Evolutionary conservation across 1,140 invertebrate genomes (phyloP).

Genomic region (Parasteatoda tepidariorum): DNA sequence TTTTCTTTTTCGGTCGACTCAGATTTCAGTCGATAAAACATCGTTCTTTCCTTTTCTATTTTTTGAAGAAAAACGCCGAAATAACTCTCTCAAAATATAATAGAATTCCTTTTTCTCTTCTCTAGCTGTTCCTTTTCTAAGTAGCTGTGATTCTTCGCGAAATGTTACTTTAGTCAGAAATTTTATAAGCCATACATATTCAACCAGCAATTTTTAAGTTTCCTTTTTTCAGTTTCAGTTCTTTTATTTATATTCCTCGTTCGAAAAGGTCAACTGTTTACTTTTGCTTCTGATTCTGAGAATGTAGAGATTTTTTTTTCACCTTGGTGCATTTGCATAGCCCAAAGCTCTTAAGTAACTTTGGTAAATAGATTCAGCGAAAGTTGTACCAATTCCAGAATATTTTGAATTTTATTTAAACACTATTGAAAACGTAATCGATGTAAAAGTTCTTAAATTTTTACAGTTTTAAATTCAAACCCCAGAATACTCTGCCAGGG

Average conservation of each 20-base stretch:
- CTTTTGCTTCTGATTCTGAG: too few relatives aligned
- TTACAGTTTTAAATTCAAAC: too few relatives aligned
- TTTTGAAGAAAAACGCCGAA: conserved; percentile 9
- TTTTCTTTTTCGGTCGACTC: conserved; percentile 12
- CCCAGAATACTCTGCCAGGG: too few relatives aligned
- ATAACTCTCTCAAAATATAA: conserved; percentile 17
- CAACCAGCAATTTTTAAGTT: not conserved
- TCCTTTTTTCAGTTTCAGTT: conserved; percentile 18
- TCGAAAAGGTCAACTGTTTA: too few relatives aligned
- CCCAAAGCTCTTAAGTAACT: too few relatives aligned
- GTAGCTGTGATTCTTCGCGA: not conserved
- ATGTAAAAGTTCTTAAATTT: too few relatives aligned
- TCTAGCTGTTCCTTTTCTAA: conserved; percentile 2
- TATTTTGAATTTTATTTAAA: too few relatives aligned
- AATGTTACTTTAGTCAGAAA: conserved; percentile 18
- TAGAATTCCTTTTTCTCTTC: conserved; percentile 18
- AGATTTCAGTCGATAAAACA: conserved; percentile 32
- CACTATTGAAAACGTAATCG: too few relatives aligned
- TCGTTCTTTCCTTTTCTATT: not conserved
- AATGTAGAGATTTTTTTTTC: not conserved
- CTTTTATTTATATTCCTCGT: too few relatives aligned
- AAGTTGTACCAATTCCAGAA: too few relatives aligned
- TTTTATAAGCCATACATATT: conserved; percentile 37
- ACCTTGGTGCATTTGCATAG: too few relatives aligned
- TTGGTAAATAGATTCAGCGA: too few relatives aligned